These are phyloP conservation scores for Chaetura pelagica DNA, from an alignment of 2,113 vertebrate genomes.

Conservation along the genomic window DNA sequence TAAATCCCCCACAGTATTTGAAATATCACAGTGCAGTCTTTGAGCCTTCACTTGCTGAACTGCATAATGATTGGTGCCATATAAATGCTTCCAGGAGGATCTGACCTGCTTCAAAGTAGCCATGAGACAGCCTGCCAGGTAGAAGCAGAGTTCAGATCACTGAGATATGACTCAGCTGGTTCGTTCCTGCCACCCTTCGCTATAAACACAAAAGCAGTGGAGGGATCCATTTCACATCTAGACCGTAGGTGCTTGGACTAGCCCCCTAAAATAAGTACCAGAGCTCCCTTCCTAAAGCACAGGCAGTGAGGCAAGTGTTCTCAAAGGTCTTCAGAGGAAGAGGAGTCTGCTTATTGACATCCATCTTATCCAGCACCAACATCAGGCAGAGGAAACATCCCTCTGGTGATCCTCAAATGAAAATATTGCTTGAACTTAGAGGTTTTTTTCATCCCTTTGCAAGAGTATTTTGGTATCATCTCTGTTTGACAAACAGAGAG, in stretches of 20 bases:
- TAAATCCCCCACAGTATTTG: neutral
- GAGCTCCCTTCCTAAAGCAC: neutral
- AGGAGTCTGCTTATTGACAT: rapidly evolving
- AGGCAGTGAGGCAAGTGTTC: neutral
- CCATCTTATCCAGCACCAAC: neutral
- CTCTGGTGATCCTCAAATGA: neutral
- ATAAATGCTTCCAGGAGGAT: slow-evolving; percentile 11
- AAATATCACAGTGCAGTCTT: neutral
- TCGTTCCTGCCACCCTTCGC: neutral
- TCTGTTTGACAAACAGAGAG: neutral
- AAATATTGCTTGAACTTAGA: neutral
- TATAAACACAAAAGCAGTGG: neutral
- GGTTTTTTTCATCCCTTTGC: neutral
- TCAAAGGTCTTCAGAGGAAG: neutral
- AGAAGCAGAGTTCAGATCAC: neutral
- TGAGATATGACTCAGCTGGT: neutral
- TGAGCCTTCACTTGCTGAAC: neutral
- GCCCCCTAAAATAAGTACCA: neutral
- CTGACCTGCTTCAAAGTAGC: slow-evolving; percentile 4
- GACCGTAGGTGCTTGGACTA: neutral
- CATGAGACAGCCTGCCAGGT: neutral
- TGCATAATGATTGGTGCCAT: neutral
- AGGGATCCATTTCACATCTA: neutral
- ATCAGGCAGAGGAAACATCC: neutral
- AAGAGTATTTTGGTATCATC: neutral